phyloP scores from a whole-genome alignment of 2,113 vertebrate genomes.

The Actenoides lindsayi region DNA sequence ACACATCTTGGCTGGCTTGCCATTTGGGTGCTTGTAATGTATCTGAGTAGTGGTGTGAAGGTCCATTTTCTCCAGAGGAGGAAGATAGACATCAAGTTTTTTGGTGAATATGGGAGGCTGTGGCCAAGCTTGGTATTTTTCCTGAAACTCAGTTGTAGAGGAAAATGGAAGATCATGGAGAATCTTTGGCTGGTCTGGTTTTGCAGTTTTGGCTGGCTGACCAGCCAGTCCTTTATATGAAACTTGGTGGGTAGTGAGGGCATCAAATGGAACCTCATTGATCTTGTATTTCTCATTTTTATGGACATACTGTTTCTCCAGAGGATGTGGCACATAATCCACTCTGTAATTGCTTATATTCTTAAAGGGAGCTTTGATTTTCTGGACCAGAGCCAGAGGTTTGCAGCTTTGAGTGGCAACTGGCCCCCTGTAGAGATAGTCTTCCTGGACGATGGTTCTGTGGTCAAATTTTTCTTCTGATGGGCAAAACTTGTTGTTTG shows the following conservation, averaged over 20 bases:
- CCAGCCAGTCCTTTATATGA: slow-evolving; percentile 34
- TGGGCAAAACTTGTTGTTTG: not conserved
- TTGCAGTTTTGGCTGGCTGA: slow-evolving; percentile 22
- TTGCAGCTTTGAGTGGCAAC: slow-evolving; percentile 56
- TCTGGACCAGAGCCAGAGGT: not conserved
- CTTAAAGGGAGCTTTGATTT: slow-evolving; percentile 48
- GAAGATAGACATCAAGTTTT: not conserved
- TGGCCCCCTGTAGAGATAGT: slow-evolving; percentile 4
- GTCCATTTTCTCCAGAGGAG: slow-evolving; percentile 57
- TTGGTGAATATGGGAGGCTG: not conserved
- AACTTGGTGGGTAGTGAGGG: slow-evolving; percentile 63
- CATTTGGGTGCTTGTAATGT: slow-evolving; percentile 47
- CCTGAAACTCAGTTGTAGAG: slow-evolving; percentile 46
- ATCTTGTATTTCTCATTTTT: slow-evolving; percentile 29
- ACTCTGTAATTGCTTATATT: slow-evolving; percentile 71
- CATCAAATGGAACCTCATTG: slow-evolving; percentile 54
- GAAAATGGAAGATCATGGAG: not conserved
- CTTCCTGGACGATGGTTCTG: slow-evolving; percentile 43
- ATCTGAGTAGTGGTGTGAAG: slow-evolving; percentile 57
- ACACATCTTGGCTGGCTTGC: slow-evolving; percentile 19
- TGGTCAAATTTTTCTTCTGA: slow-evolving; percentile 48
- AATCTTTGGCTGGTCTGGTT: not conserved
- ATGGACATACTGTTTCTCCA: slow-evolving; percentile 25
- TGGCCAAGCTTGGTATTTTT: slow-evolving; percentile 74
- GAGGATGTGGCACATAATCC: slow-evolving; percentile 62